A percentile compares a stretch with the other conserved stretches of the same genome.
These are phyloP conservation scores for Pelmatolapia mariae DNA, from an alignment of 2,113 vertebrate species.

Conservation along the genomic window DNA sequence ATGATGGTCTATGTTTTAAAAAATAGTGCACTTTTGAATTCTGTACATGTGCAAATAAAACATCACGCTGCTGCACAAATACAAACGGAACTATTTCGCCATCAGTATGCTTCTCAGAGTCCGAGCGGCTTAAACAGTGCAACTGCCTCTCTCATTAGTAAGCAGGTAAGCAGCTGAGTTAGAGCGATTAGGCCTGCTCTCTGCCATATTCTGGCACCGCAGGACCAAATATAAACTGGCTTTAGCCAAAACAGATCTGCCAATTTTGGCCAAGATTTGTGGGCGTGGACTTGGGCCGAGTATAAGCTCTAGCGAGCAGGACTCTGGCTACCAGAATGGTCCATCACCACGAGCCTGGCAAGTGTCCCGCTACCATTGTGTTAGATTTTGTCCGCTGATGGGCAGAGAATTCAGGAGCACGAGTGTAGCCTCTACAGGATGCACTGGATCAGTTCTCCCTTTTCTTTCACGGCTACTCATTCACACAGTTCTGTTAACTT, in stretches of 20 bases:
- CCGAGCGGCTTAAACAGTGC: background rate
- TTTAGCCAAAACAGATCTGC: background rate
- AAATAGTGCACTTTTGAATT: background rate
- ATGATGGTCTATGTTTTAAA: background rate
- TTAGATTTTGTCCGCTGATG: background rate
- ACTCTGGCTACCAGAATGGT: background rate
- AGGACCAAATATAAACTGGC: background rate
- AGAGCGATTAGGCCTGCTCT: background rate
- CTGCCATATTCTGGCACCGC: conserved; percentile 1
- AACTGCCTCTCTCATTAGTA: background rate
- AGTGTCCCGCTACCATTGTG: background rate
- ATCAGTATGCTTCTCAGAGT: background rate
- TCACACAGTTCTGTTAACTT: background rate
- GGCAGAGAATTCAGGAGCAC: background rate
- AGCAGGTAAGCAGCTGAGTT: conserved; percentile 28
- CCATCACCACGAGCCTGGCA: background rate
- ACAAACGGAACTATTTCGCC: background rate
- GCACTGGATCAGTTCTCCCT: background rate
- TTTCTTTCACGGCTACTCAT: background rate
- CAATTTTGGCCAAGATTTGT: conserved; percentile 7
- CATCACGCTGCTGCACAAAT: background rate
- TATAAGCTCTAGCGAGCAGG: background rate
- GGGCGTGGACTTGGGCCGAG: background rate
- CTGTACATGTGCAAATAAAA: background rate
- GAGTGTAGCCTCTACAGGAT: background rate